Evolutionary conservation across 2,888 invertebrate species (phyloP).

Genomic region (Omphaloscelis lunosa): DNA sequence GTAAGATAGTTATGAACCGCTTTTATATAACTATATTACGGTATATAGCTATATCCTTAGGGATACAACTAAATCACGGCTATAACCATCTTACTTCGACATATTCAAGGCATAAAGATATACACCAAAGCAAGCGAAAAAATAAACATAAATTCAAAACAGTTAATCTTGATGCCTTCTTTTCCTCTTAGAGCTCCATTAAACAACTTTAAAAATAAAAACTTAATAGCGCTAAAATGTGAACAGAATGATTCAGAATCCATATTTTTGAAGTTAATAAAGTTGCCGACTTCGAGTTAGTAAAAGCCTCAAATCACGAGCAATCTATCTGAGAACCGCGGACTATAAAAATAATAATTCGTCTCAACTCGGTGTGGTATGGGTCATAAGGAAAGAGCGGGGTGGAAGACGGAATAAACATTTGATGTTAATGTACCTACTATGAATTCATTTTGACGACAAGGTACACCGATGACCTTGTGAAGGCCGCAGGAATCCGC

Average conservation of each 20-base stretch:
- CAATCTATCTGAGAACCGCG: conserved; percentile 86
- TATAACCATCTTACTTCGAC: too few species aligned
- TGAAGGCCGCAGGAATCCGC: too few species aligned
- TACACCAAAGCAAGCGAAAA: not conserved
- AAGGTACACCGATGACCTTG: too few species aligned
- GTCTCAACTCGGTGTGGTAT: conserved; percentile 74
- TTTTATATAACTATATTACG: too few species aligned
- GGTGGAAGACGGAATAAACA: not conserved
- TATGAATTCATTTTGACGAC: not conserved
- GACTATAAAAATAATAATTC: conserved; percentile 89
- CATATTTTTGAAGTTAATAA: conserved; percentile 72
- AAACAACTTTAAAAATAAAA: conserved; percentile 40
- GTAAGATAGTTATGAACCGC: too few species aligned
- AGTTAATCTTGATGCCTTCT: conserved; percentile 5
- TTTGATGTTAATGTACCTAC: not conserved
- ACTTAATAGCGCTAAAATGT: conserved; percentile 44
- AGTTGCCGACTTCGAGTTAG: conserved; percentile 77
- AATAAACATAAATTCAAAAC: not conserved
- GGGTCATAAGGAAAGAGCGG: conserved; percentile 23
- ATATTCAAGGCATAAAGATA: not conserved
- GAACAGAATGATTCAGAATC: conserved; percentile 45
- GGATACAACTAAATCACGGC: too few species aligned
- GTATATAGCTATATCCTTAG: too few species aligned
- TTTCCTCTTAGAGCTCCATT: conserved; percentile 13
- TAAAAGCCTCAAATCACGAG: conserved; percentile 86